These are phyloP conservation scores for Protosalanx chinensis DNA, from an alignment of 2,797 vertebrate genomes.

Conservation along the genomic window DNA sequence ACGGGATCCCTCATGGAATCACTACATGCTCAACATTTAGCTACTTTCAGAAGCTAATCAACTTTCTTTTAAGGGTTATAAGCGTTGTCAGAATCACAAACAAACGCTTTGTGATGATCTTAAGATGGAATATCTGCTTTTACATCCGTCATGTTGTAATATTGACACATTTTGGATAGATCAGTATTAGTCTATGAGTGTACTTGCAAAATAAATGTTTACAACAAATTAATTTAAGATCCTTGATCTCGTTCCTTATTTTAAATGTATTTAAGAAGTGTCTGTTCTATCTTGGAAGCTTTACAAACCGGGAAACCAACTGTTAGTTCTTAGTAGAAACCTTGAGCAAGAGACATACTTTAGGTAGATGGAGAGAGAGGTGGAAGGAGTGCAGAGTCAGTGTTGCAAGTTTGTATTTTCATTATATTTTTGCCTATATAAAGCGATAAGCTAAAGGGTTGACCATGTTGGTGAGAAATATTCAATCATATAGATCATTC, in stretches of 20 bases:
- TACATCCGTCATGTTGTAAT: too few species aligned
- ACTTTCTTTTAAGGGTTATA: too few species aligned
- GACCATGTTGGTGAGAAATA: conserved; percentile 45
- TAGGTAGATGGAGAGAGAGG: conserved; percentile 13
- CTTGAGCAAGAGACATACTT: conserved; percentile 19
- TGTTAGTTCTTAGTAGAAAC: conserved; percentile 40
- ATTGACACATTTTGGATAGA: too few species aligned
- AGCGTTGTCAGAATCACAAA: too few species aligned
- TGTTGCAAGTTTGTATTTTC: background rate
- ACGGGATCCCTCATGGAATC: too few species aligned
- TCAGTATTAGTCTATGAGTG: background rate
- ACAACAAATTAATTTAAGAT: background rate
- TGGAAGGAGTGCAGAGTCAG: conserved; percentile 12
- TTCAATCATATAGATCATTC: conserved; percentile 15
- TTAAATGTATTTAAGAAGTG: conserved; percentile 1
- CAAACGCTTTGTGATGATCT: too few species aligned
- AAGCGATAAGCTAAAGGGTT: background rate
- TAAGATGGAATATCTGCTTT: too few species aligned
- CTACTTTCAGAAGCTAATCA: too few species aligned
- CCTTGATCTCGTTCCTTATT: background rate
- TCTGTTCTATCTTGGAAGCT: conserved; percentile 16
- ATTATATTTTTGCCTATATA: background rate
- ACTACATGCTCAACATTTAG: too few species aligned
- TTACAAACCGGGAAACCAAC: conserved; percentile 28
- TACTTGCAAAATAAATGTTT: background rate